Evolutionary conservation across 2,888 invertebrate species (phyloP).

Genomic region (Endomychus coccineus): DNA sequence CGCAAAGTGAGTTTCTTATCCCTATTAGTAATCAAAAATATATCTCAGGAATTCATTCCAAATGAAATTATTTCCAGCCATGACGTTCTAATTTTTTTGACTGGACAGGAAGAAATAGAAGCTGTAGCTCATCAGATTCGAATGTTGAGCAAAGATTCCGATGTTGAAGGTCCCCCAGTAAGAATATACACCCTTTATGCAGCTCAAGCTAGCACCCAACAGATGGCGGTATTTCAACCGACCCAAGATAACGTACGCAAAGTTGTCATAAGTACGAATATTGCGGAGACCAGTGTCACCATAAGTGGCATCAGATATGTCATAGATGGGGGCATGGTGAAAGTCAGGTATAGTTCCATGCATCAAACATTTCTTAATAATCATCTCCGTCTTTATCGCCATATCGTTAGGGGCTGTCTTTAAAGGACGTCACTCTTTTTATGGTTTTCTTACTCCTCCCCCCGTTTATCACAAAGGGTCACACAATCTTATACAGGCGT

Average conservation of each 20-base stretch:
- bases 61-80: constrained; percentile 54
- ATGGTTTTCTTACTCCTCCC: too few species aligned
- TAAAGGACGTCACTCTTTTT: too few species aligned
- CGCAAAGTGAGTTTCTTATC: constrained; percentile 57
- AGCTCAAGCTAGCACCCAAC: constrained; percentile 76
- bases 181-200: constrained; percentile 86
- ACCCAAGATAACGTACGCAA: constrained; percentile 72
- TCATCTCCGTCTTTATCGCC: too few species aligned
- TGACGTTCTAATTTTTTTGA: constrained; percentile 87
- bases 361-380: too few species aligned
- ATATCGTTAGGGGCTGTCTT: too few species aligned
- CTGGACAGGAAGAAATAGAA: constrained; percentile 97
- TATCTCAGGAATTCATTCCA: constrained; percentile 7
- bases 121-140: constrained; percentile 68
- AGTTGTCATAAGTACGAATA: constrained; percentile 91
- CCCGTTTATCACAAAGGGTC: too few species aligned
- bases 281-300: constrained; percentile 96
- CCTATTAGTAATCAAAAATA: constrained; percentile 5
- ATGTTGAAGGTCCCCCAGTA: constrained; percentile 57
- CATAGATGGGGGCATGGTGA: constrained; percentile 87
- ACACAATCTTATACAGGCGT: too few species aligned
- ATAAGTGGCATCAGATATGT: constrained; percentile 88
- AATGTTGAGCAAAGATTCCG: constrained; percentile 60
- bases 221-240: constrained; percentile 77
- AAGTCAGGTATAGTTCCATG: constrained; percentile 76